Percentiles rank a stretch among this genome's conserved stretches.
These are phyloP conservation scores for Pocillopora grandis DNA, from an alignment of 92 coral and sea anemone species.

Conservation along the genomic window DNA sequence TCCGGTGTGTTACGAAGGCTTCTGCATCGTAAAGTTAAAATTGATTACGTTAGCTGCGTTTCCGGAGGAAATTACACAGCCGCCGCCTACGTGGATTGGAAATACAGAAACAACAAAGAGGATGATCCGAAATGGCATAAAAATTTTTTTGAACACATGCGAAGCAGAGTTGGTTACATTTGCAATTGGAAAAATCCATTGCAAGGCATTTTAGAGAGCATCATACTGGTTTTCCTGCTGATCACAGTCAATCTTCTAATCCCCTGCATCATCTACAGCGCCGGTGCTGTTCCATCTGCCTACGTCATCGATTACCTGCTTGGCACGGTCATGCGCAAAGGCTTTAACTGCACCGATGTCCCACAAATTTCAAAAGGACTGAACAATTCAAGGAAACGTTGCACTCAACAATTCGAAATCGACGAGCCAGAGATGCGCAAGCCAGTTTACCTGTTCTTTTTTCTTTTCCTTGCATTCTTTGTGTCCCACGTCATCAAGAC, in stretches of 20 bases:
- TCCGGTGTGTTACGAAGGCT: constrained; percentile 86
- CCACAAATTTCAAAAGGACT: background rate
- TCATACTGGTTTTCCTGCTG: constrained; percentile 47
- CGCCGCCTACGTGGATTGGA: constrained; percentile 85
- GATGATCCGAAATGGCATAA: constrained; percentile 80
- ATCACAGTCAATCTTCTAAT: constrained; percentile 69
- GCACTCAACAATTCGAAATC: constrained; percentile 32
- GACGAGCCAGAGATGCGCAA: constrained; percentile 50
- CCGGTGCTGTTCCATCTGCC: constrained; percentile 68
- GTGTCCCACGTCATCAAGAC: constrained; percentile 29
- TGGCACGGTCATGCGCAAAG: constrained; percentile 67
- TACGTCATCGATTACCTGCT: constrained; percentile 73
- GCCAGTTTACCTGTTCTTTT: constrained; percentile 42
- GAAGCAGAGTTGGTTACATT: constrained; percentile 67
- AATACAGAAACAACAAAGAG: constrained; percentile 56
- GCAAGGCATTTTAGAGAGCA: constrained; percentile 61
- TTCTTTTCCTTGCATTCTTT: constrained; percentile 44
- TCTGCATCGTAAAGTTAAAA: constrained; percentile 68
- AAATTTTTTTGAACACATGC: constrained; percentile 78
- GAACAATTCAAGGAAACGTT: constrained; percentile 21
- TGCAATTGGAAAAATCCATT: constrained; percentile 69
- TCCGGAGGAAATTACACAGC: constrained; percentile 87
- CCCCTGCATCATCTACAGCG: constrained; percentile 70
- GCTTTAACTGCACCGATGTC: constrained; percentile 58
- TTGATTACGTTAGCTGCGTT: constrained; percentile 80